Percentiles rank a stretch among this genome's conserved stretches.
phyloP scores from a whole-genome alignment of 2,113 vertebrate genomes.

The Origma solitaria region DNA sequence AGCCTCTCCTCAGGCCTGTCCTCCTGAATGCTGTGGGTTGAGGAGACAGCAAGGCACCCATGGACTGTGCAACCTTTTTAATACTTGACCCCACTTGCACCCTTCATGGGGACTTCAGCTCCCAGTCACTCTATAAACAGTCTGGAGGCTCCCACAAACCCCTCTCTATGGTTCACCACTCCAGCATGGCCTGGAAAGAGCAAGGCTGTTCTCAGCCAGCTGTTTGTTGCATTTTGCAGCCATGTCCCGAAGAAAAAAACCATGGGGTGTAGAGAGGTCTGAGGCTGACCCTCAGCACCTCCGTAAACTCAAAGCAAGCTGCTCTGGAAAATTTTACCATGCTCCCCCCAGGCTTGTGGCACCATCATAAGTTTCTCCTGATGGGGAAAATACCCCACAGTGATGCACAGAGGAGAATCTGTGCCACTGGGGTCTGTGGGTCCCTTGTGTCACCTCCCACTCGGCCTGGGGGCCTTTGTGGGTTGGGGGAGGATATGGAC shows the following conservation, averaged over 20 bases:
- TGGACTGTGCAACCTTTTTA: background rate
- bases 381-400: accelerated
- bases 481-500: background rate
- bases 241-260: background rate
- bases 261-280: accelerated
- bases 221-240: background rate
- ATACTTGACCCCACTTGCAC: background rate
- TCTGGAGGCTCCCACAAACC: background rate
- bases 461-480: background rate
- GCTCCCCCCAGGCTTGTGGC: background rate
- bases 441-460: background rate
- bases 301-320: background rate
- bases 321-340: background rate
- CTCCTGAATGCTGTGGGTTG: background rate
- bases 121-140: background rate
- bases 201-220: background rate
- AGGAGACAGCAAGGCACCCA: background rate
- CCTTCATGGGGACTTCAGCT: background rate
- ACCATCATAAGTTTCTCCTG: background rate
- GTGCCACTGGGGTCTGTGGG: background rate
- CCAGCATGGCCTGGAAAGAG: background rate
- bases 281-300: background rate
- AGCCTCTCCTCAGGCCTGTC: background rate
- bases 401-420: background rate
- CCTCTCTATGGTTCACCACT: background rate